These are phyloP conservation scores for Nasonia vitripennis DNA, from an alignment of 1,140 invertebrate genomes.

Conservation along the genomic window DNA sequence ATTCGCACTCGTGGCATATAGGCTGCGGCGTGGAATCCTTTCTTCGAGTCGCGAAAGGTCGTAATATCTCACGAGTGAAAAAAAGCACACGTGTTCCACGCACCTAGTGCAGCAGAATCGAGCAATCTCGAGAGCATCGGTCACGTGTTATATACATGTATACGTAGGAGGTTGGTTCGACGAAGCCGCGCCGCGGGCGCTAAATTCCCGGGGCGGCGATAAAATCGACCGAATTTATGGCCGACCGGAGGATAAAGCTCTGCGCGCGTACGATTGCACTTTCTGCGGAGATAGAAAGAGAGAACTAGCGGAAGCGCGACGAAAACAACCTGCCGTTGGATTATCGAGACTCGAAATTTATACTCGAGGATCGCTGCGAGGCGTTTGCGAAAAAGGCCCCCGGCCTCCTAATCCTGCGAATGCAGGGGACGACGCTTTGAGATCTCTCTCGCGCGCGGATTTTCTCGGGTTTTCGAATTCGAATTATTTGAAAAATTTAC, in stretches of 20 bases:
- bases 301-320: neutral
- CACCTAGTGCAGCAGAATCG: neutral
- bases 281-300: neutral
- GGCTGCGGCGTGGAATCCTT: no score
- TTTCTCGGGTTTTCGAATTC: neutral
- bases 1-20: neutral
- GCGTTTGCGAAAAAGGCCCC: neutral
- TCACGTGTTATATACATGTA: neutral
- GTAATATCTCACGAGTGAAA: no score
- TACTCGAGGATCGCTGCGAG: neutral
- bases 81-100: neutral
- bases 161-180: neutral
- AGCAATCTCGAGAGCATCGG: neutral
- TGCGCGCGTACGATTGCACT: neutral
- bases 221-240: slow-evolving; percentile 63
- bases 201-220: slow-evolving; percentile 52
- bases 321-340: slow-evolving; percentile 4
- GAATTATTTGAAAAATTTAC: slow-evolving; percentile 3
- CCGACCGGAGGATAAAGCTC: slow-evolving; percentile 9
- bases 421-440: no score
- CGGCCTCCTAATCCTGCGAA: neutral
- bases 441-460: neutral
- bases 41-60: no score
- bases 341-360: slow-evolving; percentile 5
- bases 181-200: neutral